Percentiles rank a stretch among this genome's conserved stretches.
phyloP scores from a whole-genome alignment of 2,797 vertebrate genomes.

The Sebastes taczanowskii region DNA sequence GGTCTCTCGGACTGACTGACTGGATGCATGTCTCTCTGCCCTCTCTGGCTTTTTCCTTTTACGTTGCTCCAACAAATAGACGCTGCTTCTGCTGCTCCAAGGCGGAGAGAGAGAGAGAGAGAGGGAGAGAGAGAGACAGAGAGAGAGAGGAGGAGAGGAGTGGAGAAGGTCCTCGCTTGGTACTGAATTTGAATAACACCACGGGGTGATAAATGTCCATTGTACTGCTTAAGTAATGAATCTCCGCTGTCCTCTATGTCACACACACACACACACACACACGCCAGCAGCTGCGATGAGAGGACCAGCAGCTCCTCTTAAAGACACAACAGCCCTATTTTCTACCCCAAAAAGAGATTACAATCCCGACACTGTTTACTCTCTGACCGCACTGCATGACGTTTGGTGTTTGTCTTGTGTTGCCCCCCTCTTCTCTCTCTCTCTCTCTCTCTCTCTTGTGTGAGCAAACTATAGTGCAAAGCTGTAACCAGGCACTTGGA shows the following conservation, averaged over 20 bases:
- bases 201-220: constrained; percentile 99
- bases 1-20: constrained; percentile 75
- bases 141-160: constrained; percentile 60
- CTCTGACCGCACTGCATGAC: constrained; percentile 83
- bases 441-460: constrained; percentile 61
- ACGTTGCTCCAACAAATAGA: constrained; percentile 88
- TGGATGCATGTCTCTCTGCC: constrained; percentile 75
- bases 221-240: constrained; percentile 99
- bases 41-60: constrained; percentile 84
- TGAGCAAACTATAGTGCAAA: constrained; percentile 78
- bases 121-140: too few relatives aligned
- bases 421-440: constrained; percentile 1
- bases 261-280: constrained; percentile 62
- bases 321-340: constrained; percentile 94
- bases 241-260: constrained; percentile 95
- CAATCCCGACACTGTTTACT: constrained; percentile 87
- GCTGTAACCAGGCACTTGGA: constrained; percentile 92
- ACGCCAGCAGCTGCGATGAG: constrained; percentile 92
- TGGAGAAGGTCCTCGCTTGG: constrained; percentile 97
- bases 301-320: constrained; percentile 94
- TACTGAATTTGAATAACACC: constrained; percentile 99
- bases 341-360: constrained; percentile 79
- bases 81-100: constrained; percentile 72
- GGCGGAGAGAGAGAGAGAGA: constrained; percentile 61
- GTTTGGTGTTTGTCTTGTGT: constrained; percentile 76